Percentiles rank a stretch among this genome's conserved stretches.
Conservation (phyloP, 2,888 invertebrate species). For the Pterostichus niger region DNA sequence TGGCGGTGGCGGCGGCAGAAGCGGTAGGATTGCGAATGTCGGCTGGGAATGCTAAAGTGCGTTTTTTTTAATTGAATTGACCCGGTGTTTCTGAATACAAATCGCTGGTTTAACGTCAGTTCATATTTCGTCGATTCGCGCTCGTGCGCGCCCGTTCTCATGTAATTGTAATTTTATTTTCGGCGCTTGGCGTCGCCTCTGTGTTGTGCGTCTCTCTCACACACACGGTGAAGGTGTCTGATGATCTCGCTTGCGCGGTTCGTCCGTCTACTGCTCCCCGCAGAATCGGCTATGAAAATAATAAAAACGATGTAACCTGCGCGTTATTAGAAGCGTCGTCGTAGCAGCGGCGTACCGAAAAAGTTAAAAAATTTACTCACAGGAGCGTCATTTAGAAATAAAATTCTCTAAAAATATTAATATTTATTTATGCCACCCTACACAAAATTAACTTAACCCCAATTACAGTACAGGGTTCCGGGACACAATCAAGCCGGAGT, state of each 20-base stretch:
- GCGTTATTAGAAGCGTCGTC: conserved; percentile 21
- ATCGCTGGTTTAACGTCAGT: conserved; percentile 67
- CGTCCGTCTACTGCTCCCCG: conserved; percentile 37
- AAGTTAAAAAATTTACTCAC: conserved; percentile 4
- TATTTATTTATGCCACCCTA: too few relatives aligned
- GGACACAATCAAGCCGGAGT: too few relatives aligned
- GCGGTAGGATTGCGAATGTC: not conserved
- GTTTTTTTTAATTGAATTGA: conserved; percentile 68
- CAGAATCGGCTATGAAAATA: conserved; percentile 57
- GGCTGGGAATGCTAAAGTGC: conserved; percentile 63
- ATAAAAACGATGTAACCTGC: conserved; percentile 52
- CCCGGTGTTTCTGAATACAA: conserved; percentile 67
- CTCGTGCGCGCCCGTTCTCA: conserved; percentile 61
- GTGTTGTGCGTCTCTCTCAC: conserved; percentile 16
- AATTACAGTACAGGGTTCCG: too few relatives aligned
- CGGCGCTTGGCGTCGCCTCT: conserved; percentile 37
- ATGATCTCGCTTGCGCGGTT: conserved; percentile 7
- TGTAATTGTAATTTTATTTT: conserved; percentile 67
- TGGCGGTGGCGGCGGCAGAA: too few relatives aligned
- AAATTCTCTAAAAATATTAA: too few relatives aligned
- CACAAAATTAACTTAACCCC: too few relatives aligned
- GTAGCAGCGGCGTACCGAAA: not conserved
- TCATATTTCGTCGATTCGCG: conserved; percentile 67
- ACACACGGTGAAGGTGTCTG: not conserved
- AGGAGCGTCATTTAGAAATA: too few relatives aligned